phyloP scores from a whole-genome alignment of 2,113 vertebrate species.

The Megaceryle maxima region DNA sequence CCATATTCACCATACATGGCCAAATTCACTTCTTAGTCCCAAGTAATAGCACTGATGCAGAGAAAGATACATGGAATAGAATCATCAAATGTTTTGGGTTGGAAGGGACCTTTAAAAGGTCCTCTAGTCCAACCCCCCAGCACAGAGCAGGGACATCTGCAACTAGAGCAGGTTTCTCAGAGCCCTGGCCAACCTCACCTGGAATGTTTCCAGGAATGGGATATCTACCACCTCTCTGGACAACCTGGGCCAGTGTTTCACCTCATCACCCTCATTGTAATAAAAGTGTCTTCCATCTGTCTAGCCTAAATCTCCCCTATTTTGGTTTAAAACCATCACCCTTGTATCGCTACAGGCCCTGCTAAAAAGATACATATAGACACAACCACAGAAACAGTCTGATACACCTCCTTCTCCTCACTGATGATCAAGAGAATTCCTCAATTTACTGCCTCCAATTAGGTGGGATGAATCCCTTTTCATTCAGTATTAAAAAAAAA shows the following conservation, averaged over 20 bases:
- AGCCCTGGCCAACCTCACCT: background rate
- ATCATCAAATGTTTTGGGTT: background rate
- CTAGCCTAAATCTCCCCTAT: background rate
- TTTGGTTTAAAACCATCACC: background rate
- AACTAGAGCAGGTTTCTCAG: background rate
- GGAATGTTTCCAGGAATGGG: too few species aligned
- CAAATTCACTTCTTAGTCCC: background rate
- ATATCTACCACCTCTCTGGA: background rate
- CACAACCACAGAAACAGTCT: background rate
- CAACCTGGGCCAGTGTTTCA: background rate
- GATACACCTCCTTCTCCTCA: background rate
- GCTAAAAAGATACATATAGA: background rate
- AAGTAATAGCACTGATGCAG: background rate
- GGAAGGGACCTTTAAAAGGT: background rate
- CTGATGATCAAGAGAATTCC: background rate
- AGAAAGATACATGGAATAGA: background rate
- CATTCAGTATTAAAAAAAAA: background rate
- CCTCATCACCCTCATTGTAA: background rate
- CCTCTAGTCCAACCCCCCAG: too few species aligned
- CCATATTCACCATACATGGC: background rate
- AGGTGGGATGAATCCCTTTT: background rate
- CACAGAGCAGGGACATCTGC: background rate
- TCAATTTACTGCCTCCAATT: background rate
- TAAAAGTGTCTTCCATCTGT: background rate
- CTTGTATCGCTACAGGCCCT: background rate